Base-by-base conservation (phyloP, 2,888 invertebrate species). In the Patella depressa region DNA sequence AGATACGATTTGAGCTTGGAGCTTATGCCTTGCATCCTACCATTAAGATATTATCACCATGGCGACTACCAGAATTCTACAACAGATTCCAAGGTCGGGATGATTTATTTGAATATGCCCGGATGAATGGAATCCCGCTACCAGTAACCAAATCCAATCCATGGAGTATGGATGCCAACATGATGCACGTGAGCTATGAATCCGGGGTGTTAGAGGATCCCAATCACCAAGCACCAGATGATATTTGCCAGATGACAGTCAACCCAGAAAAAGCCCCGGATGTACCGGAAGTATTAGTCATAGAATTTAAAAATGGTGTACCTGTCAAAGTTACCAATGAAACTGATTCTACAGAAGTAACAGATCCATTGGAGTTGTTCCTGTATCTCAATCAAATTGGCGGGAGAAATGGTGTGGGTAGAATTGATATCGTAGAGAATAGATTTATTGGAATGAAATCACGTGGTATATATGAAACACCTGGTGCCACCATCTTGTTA, bases 341-440 rank as follows among this genome's bases (percentile, higher is more conserved):
- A 9, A 81, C 79, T 3, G 89, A 89, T 53, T 84, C 84, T 4
- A 88, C 86, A 11, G 85, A 79, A 53, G 87, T 89, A 70, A 85
- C 84, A 4, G 93, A 94, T 24, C 93, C 95, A 0, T 87, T 96
- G 69, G 92, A 93, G 34, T 93, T 96, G 53, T 94, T 96, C 65
- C 90, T 93, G 71, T 92, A 92, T 79, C 92, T 96, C n/a, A 96
- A 96, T 89, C 92, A 94, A 84, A 87, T 96, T 53, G 96, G 95
- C 3, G 94, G 95, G 2, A 93, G 93, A 73, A 95, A 96, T 85
- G 96, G 95, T 71, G 93, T 97, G 70, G 96, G 96, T 0, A 93
- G 96, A 70, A 95, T 96, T 78, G 96, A 97, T 88, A 95, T 97
- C 78, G 96, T 96, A 0, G 96, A 97, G 92, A 96, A 97, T 91